Base-by-base conservation (phyloP, 2,888 invertebrate species). In the Aphidius colemani region DNA sequence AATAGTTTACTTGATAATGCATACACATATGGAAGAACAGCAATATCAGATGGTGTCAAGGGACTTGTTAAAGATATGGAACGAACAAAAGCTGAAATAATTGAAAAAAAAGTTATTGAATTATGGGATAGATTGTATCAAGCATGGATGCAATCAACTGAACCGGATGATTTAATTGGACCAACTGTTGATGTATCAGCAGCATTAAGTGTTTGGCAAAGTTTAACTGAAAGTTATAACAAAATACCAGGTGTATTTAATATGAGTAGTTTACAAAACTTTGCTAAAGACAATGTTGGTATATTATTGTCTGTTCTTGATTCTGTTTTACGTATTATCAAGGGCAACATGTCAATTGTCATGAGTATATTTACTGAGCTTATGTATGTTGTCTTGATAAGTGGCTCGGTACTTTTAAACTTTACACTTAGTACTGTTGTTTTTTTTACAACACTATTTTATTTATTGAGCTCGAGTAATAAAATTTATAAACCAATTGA, bases 361-460 rank as follows among this genome's bases (percentile, higher is more conserved):
- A 85, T 96, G 61, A 91, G 92, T 56, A 89, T 95, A 0, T 84
- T 95, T 9, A 94, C 95, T 3, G 92, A 96, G n/a, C 88, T 94
- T 67, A 84, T 96, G 3, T 96, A 95, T 3, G 84, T 96, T 44
- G 84, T 98, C 65, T 86, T 97, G 64, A 94, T 95, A 66, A 94
- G 95, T 13, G 94, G 95, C 44, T 90, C 94, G n/a, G 94, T 94
- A 5, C 90, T 96, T 68, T 87, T 96, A 71, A 95, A 94, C 80
- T 93, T 95, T 82, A 86, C 92, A 66, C 86, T 96, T 59, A 93
- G 93, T 81, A 86, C 91, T 87, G 94, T 98, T 69, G 95, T 99
- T 18, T 99, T 99, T 84, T 89, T 98, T 78, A 98, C 98, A 3
- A 95, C 98, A 0, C 85, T 99, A 7, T 99, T 98, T 84, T 99